These are phyloP conservation scores for Chloroclysta siterata DNA, from an alignment of 2,888 invertebrate genomes.

Conservation along the genomic window DNA sequence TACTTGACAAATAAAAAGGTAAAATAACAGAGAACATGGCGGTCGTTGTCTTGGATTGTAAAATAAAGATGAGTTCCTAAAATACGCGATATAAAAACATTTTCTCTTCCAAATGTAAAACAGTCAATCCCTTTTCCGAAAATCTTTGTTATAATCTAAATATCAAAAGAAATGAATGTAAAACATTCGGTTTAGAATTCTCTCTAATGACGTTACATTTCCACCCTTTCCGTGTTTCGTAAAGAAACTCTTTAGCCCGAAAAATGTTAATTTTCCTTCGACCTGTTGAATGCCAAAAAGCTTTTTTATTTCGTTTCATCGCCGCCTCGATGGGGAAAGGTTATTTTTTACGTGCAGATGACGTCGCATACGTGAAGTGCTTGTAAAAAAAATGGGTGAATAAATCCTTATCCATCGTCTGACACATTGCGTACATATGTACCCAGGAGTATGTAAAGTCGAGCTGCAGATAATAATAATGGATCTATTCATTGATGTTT, in stretches of 20 bases:
- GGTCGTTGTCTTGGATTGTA: no score
- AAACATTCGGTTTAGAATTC: conserved; percentile 8
- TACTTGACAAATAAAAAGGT: no score
- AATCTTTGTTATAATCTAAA: conserved; percentile 4
- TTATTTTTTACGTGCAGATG: conserved; percentile 8
- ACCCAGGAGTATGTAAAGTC: no score
- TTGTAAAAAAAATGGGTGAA: not conserved
- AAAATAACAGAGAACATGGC: no score
- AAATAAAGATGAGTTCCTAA: no score
- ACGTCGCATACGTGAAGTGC: not conserved
- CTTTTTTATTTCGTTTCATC: conserved; percentile 18
- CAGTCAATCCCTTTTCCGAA: not conserved
- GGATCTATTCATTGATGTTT: no score
- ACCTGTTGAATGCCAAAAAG: conserved; percentile 33
- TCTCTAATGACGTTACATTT: conserved; percentile 14
- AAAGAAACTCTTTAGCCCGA: conserved; percentile 35
- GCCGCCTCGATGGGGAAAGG: conserved; percentile 5
- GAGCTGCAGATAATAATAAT: no score
- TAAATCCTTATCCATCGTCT: not conserved
- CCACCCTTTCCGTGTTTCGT: conserved; percentile 18
- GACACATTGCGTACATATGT: not conserved
- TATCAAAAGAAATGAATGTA: conserved; percentile 11
- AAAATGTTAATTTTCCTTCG: conserved; percentile 29
- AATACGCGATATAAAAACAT: no score
- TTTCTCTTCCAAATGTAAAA: no score